Base-by-base conservation (phyloP, 2,888 invertebrate species). In the Apantesis nais region DNA sequence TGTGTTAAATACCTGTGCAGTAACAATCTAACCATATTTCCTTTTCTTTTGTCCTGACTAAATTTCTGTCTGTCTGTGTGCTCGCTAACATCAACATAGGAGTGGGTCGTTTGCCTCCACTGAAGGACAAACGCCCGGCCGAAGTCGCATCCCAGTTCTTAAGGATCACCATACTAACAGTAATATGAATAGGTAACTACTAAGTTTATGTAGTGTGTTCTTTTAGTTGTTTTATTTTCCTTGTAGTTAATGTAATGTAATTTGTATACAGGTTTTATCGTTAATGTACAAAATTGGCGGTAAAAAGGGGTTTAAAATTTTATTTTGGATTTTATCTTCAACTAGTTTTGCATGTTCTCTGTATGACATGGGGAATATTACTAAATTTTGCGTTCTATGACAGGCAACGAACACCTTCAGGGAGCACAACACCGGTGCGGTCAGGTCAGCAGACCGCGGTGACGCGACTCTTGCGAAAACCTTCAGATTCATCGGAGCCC, bases 351-450 rank as follows among this genome's bases (percentile, higher is more conserved):
- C 81, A 80, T 80, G 84, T 72, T 72, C 48, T 48, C 31, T 31
- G 4, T 64, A 63, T 39, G 41, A 55, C 60, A 16, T 72, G 68
- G 68, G 44, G 66, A 66, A 48, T 29, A 62, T 48, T 80, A 66
- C 73, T 85, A 78, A 82, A 69, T 9, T 52, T 58, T 62, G 34
- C 63, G 31, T 79, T 70, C 75, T 76, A 78, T 73, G 70, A 77
- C 90, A 97, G 97, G 93, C 97, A 97, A 90, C 95, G 97, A 88
- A 97, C 97, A 79, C 97, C 97, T 68, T 97, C 97, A 70, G 97
- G 97, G 72, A 97, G 97, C 75, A 97, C 96, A 76, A 97, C 97
- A 19, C 97, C 97, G 62, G 96, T 97, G 73, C 96, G 97, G 31
- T 93, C 97, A 44, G 96, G 96, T 58, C 95, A 96, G 83, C 94